Evolutionary conservation across 2,797 vertebrate genomes (phyloP).

Genomic region (Nasua narica): DNA sequence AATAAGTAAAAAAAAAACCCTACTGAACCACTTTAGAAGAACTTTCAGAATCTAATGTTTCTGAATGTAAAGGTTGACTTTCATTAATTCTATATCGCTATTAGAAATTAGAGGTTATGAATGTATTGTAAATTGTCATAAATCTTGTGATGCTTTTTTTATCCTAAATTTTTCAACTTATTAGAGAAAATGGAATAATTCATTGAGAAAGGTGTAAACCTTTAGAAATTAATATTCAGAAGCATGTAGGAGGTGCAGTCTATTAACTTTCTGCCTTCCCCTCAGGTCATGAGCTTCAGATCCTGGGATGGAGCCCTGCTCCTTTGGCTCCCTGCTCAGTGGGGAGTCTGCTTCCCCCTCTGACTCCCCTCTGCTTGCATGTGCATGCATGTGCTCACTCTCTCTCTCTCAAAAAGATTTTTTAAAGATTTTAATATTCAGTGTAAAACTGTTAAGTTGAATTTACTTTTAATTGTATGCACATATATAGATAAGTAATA

Average conservation of each 20-base stretch:
- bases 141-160: neutral
- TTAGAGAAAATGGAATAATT: neutral
- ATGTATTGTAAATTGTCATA: neutral
- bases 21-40: neutral
- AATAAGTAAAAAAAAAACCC: neutral
- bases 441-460: neutral
- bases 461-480: neutral
- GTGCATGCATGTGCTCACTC: accelerated
- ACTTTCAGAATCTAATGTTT: neutral
- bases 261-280: neutral
- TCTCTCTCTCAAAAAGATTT: neutral
- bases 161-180: neutral
- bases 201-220: neutral
- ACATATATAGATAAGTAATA: neutral
- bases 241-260: neutral
- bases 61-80: neutral
- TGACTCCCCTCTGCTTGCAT: neutral
- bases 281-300: neutral
- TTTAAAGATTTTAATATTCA: neutral
- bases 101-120: neutral
- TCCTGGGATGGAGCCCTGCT: neutral
- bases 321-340: neutral
- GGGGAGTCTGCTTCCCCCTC: neutral
- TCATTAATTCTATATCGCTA: neutral
- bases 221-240: neutral